Evolutionary conservation across 2,888 invertebrate species (phyloP).

Genomic region (Eurytoma adleriae): DNA sequence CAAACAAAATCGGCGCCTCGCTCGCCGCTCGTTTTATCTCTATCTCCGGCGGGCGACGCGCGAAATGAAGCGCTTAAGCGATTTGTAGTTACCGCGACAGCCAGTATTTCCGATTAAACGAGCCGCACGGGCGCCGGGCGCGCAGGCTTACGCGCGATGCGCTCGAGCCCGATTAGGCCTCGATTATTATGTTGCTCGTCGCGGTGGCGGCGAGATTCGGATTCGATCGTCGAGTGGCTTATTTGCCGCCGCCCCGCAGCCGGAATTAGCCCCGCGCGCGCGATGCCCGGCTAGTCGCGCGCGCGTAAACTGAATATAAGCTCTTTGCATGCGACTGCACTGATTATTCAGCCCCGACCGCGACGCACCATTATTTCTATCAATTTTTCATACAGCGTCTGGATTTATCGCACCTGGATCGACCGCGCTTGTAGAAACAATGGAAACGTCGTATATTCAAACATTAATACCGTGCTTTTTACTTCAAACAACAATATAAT

Average conservation of each 20-base stretch:
- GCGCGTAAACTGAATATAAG: constrained; percentile 26
- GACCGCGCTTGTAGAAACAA: no score
- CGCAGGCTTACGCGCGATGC: constrained; percentile 1
- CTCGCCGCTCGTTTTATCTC: constrained; percentile 28
- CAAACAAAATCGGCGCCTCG: constrained; percentile 42
- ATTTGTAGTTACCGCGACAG: constrained; percentile 12
- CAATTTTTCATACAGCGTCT: not conserved
- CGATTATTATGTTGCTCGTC: constrained; percentile 32
- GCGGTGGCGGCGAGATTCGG: not conserved
- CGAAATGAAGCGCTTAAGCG: constrained; percentile 41
- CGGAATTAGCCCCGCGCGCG: constrained; percentile 9
- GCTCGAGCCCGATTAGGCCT: constrained; percentile 21
- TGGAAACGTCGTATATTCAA: no score
- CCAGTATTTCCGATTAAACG: constrained; percentile 34
- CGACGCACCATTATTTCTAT: not conserved
- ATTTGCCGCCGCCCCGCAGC: not conserved
- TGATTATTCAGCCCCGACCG: constrained; percentile 11
- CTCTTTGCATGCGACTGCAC: constrained; percentile 22
- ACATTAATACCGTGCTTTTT: no score
- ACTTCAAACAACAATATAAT: no score
- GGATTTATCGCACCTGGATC: no score
- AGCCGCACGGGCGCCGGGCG: not conserved
- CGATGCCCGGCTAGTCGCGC: not conserved
- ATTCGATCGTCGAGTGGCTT: constrained; percentile 10
- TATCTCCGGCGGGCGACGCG: not conserved